Conservation (phyloP, 2,888 invertebrate species). For the Neoitamus cyanurus region DNA sequence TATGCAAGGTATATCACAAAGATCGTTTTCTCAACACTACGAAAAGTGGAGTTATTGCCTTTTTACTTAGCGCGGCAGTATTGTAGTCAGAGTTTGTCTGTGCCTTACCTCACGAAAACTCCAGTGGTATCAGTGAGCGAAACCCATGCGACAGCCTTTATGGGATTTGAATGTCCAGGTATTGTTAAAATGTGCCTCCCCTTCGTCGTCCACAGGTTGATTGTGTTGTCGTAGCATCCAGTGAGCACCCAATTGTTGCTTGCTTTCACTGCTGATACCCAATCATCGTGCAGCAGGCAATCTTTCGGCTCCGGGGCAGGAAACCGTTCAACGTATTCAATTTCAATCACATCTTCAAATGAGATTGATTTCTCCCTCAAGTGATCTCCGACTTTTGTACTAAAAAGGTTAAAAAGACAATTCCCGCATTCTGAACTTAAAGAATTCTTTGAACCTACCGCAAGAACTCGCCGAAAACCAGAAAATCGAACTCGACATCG, state of each 20-base stretch:
- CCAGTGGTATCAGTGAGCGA: constrained; percentile 73
- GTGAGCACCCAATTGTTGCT: constrained; percentile 83
- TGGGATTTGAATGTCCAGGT: constrained; percentile 86
- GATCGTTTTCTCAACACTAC: no score
- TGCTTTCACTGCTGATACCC: constrained; percentile 91
- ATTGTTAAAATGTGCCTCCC: constrained; percentile 86
- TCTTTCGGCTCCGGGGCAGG: constrained; percentile 94
- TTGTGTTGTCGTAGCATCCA: constrained; percentile 93
- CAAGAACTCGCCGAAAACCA: constrained; percentile 86
- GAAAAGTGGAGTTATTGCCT: no score
- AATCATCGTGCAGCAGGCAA: constrained; percentile 94
- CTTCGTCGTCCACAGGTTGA: constrained; percentile 89
- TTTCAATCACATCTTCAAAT: constrained; percentile 84
- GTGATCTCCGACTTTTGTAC: constrained; percentile 74
- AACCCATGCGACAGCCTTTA: constrained; percentile 91
- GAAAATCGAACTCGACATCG: constrained; percentile 84
- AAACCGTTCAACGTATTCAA: constrained; percentile 91
- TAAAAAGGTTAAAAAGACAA: neutral
- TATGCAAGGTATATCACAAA: no score
- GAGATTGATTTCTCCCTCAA: constrained; percentile 80
- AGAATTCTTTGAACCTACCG: constrained; percentile 68
- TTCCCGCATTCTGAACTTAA: neutral
- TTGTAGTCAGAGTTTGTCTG: no score
- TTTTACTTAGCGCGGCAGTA: no score
- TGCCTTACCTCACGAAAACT: constrained; percentile 77